phyloP scores from a whole-genome alignment of 2,888 invertebrate genomes.

The Caenorhabditis auriculariae region DNA sequence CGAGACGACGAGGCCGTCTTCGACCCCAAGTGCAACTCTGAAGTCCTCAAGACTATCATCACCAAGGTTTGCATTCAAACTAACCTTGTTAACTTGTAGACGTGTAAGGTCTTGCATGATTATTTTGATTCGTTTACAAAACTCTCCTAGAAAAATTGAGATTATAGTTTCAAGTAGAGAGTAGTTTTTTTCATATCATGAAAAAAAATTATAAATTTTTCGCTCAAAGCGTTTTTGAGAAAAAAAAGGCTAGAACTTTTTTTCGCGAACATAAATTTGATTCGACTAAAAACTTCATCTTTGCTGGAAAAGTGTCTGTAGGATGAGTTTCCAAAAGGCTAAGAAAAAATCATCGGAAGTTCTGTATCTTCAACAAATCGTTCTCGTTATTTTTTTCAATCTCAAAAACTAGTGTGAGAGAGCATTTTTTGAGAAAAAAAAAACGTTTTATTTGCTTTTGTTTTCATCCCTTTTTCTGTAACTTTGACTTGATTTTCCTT shows the following conservation, averaged over 20 bases:
- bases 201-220: not conserved
- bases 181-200: no score
- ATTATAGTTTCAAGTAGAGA: no score
- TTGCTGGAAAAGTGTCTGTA: not conserved
- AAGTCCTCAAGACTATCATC: slow-evolving; percentile 40
- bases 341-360: no score
- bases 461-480: not conserved
- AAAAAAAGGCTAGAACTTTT: no score
- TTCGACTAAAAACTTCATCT: not conserved
- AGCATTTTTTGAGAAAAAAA: no score
- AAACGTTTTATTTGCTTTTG: not conserved
- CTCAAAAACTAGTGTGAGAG: no score
- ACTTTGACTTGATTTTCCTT: not conserved
- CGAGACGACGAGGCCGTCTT: slow-evolving; percentile 39
- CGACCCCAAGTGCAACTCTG: slow-evolving; percentile 52
- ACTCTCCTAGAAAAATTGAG: no score
- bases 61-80: no score
- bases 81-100: not conserved
- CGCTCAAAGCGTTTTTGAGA: no score
- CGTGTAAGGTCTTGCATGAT: not conserved
- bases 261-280: not conserved
- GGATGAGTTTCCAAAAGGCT: not conserved
- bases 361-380: no score
- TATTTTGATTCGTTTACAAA: no score
- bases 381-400: no score